Base-by-base conservation (phyloP, 2,888 invertebrate species). In the Bruchidius siliquastri region DNA sequence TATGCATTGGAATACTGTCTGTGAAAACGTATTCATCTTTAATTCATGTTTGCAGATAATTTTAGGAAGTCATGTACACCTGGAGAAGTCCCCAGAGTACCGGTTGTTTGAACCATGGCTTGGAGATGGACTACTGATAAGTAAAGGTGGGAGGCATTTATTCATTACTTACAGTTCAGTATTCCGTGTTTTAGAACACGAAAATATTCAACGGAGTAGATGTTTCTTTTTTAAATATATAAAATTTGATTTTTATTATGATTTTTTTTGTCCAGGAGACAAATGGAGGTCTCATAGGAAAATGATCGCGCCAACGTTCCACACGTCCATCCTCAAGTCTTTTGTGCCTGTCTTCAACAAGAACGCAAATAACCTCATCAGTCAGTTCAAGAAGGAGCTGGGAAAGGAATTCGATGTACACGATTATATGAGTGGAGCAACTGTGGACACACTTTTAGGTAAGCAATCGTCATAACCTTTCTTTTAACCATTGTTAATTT, bases 301-400 rank as follows among this genome's bases (percentile, higher is more conserved):
- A 81, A 85, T 88, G 78, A 89, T 89, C 73, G 89, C 88, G 0
- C 89, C 89, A 0, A 87, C 89, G 0, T 89, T 89, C 80, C 89
- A 89, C 74, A 79, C 87, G 76, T 88, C 86, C 74, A 85, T 89
- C 13, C 79, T 89, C n/a, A 89, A 88, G 77, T 86, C 88, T 0
- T 89, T 89, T 78, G 87, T 89, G n/a, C 88, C 88, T 0, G 82
- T 87, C 0, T 89, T 89, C 78, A 88, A 88, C 76, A 85, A 86
- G 72, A 88, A 88, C 78, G 88, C 88, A 72, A 75, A 81, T 20
- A 85, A 85, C 71, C 81, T 88, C 0, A 85, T 87, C 2, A 76
- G 83, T 2, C 85, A 85, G 67, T 80, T 89, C 75, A 82, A 83
- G 20, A 81, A 82, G 22, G 85, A 87, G 80, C 76, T 85, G 20